phyloP scores from a whole-genome alignment of 2,797 vertebrate genomes.

The Somateria mollissima region DNA sequence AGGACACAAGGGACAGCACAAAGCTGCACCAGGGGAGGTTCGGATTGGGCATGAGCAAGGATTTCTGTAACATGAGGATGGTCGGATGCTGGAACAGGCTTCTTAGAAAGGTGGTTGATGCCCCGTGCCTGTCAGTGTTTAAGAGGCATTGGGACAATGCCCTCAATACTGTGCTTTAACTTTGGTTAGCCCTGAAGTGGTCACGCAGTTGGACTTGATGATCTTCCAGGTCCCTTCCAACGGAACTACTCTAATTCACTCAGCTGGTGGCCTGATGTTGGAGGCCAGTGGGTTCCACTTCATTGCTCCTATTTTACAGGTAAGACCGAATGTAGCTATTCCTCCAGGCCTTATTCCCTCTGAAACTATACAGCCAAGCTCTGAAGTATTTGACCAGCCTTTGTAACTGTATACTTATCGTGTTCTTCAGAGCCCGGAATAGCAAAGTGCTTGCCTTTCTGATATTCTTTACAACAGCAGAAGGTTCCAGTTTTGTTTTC shows the following conservation, averaged over 20 bases:
- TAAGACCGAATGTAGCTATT: neutral
- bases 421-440: neutral
- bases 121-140: neutral
- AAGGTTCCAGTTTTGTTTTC: slow-evolving; percentile 1
- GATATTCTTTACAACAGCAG: neutral
- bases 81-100: neutral
- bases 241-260: neutral
- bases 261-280: rapidly evolving
- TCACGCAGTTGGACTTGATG: neutral
- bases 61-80: neutral
- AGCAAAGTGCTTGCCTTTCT: neutral
- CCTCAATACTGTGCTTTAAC: neutral
- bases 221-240: neutral
- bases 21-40: neutral
- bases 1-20: neutral
- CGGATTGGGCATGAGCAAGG: neutral
- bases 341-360: neutral
- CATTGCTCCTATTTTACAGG: neutral
- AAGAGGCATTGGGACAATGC: neutral
- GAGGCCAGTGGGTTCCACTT: neutral
- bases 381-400: neutral
- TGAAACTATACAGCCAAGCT: neutral
- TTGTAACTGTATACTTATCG: neutral
- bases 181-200: neutral
- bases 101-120: neutral